Base-by-base conservation (phyloP, 2,888 invertebrate species). In the Chaetogeoica ovagalla region DNA sequence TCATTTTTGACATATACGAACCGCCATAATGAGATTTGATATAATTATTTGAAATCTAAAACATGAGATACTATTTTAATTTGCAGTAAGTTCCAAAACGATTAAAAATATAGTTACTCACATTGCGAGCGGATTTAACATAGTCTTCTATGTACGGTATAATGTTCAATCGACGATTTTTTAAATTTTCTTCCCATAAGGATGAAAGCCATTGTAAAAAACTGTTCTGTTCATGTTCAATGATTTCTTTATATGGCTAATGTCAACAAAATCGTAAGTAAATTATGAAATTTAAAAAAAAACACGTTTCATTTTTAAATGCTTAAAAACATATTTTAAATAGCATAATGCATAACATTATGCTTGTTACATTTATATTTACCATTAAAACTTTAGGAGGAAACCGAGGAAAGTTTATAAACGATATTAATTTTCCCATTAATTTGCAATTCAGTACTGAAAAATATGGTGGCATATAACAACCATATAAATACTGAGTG, bases 101-200 rank as follows among this genome's bases (percentile, higher is more conserved):
- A 57, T 19, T 70, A n/a, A 37, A 70, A 62, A 13, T n/a, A 68
- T 30, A n/a, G 17, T 8, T 71, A n/a, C 63, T 71, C 37, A 79
- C 79, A 19, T 79, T 43, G 43, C 39, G 71, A 62, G 79, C 79
- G 57, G 70, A 71, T 57, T 62, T 57, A 21, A 65, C 23, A n/a
- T 71, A 79, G 23, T 65, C 17, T 55, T 79, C 79, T 19, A 79
- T 43, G 3, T 57, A 21, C 0, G 71, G 63, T 63, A 70, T 71
- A 3, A 23, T 17, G 55, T 23, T 60, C 0, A 79, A n/a, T n/a
- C 79, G 63, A 13, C 79, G 79, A 43, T 63, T 62, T 63, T 79
- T 79, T 6, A 71, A 79, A 30, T 70, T 21, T 63, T 79, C 57
- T 79, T 79, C 79, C 79, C 79, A 79, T 30, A 39, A 30, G 15